Evolutionary conservation across 2,888 invertebrate genomes (phyloP), one percentile per base, ranked within the genome.

Genomic region (Dysmachus trigonus): DNA sequence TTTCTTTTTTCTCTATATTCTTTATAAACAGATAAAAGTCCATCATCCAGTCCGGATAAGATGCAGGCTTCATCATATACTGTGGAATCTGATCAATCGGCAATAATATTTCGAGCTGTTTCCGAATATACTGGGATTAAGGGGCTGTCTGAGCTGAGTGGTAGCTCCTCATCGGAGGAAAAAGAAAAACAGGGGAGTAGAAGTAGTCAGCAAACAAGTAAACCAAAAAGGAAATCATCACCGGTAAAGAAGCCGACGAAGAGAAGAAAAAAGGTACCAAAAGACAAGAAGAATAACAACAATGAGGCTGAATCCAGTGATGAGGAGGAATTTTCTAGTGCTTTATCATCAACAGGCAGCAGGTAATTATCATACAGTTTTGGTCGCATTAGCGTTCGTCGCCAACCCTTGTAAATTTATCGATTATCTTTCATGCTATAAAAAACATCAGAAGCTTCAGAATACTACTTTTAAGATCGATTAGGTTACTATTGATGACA

Each of bases 261-360:
- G 73, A 84, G 87, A 72, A 84, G 87, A 33, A 84, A 84, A 74
- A 91, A 91, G 41, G 85, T 87, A 38, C 85, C 86, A 74, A 86
- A 86, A 74, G 86, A 87, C n/a, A 86, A 86, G 8, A 62, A 22
- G 13, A 62, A 62, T 27, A 77, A 53, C 73, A 77, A 53, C 72
- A 86, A 88, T 62, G 81, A 74, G 38, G 92, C 91, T 90, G 92
- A 92, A 86, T 91, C 91, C 0, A 92, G 92, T 83, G 88, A 88
- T 38, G 90, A 90, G 38, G 87, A 88, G 53, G 88, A 86, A 86
- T 87, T 88, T 84, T 88, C 88, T 71, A 87, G 88, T 86, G 88
- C 88, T 85, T 47, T 88, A 83, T 86, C 87, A 77, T 86, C 88
- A 86, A 86, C 87, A 77, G 82, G 88, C 51, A 86, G 89, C 86